Evolutionary conservation across 2,888 invertebrate species (phyloP), one percentile per base, ranked within the genome.

Genomic region (Callinectes sapidus): DNA sequence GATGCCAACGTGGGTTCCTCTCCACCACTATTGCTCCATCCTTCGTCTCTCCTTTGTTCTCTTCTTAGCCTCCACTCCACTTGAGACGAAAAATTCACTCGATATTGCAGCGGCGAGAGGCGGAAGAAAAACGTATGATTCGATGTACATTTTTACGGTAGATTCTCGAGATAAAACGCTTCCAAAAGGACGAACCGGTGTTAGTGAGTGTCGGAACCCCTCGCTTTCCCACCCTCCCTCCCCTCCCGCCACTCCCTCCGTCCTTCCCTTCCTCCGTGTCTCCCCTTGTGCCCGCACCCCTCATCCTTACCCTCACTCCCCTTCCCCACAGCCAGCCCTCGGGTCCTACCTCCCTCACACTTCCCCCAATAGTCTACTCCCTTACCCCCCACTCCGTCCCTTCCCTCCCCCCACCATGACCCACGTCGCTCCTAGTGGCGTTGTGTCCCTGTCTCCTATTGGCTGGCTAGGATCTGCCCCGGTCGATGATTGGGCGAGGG

Each of bases 391-490:
- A 90, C 90, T 54, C 42, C 71, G 86, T 88, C 77, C 85, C 66
- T 89, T 61, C 86, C 71, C 81, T 28, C 87, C 66, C 90, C 71
- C 90, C 90, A 55, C 71, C 87, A n/a, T 81, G 87, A 28, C 87
- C 91, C 91, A 66, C 87, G 89, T 92, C 81, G 89, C 32, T 81
- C 92, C 92, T 92, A 92, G 55, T 39, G 39, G 92, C 88, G 32
- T 90, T 92, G 92, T 92, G 88, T 92, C 88, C 92, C 55, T 81
- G 86, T 16, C 87, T 88, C 54, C 92, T 87, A 90, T 92, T 92
- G 92, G 92, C 54, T 87, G 90, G 39, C 90, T 81, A 90, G 92
- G 92, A 92, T 90, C 92, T 92, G 90, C 90, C 88, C 90, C 71
- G 54, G 88, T 87, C 87, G 77, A 61, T 90, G 92, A 92, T 92